These are phyloP conservation scores for Dynastes maya DNA, from an alignment of 2,888 invertebrate species.

Conservation along the genomic window DNA sequence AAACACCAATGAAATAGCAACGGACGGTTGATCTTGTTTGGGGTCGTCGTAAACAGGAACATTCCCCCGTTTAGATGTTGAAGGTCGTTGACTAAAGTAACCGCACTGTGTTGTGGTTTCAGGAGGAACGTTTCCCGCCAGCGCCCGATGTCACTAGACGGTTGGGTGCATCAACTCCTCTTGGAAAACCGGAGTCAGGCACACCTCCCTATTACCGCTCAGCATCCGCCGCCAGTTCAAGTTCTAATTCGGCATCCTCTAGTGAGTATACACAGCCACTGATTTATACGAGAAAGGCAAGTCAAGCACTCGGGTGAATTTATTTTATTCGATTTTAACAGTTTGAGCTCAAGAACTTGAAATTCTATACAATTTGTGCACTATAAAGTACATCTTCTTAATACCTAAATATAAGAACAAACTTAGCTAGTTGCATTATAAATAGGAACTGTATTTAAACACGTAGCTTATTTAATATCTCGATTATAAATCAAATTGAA, in stretches of 20 bases:
- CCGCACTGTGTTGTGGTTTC: conserved; percentile 54
- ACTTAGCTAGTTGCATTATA: no score
- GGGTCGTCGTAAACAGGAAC: conserved; percentile 39
- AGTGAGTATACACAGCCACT: conserved; percentile 69
- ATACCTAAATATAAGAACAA: no score
- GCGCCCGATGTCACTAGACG: conserved; percentile 76
- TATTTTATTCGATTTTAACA: conserved; percentile 31
- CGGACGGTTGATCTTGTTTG: conserved; percentile 35
- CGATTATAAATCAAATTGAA: no score
- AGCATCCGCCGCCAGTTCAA: conserved; percentile 74
- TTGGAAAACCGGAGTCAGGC: conserved; percentile 67
- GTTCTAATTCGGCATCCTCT: conserved; percentile 76
- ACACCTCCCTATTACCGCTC: conserved; percentile 72
- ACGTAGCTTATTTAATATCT: no score
- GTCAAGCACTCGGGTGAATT: conserved; percentile 13
- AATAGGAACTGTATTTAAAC: no score
- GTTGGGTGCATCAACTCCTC: conserved; percentile 64
- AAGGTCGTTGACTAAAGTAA: conserved; percentile 51
- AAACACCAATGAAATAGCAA: conserved; percentile 40
- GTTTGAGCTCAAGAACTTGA: neutral
- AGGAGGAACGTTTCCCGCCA: conserved; percentile 67
- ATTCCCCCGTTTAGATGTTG: conserved; percentile 39
- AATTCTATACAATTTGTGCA: neutral
- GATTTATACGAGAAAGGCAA: conserved; percentile 50
- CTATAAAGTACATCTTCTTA: neutral